Evolutionary conservation across 2,113 vertebrate genomes (phyloP), one percentile per base, ranked within the genome.

Genomic region (Phyllostomus discolor): DNA sequence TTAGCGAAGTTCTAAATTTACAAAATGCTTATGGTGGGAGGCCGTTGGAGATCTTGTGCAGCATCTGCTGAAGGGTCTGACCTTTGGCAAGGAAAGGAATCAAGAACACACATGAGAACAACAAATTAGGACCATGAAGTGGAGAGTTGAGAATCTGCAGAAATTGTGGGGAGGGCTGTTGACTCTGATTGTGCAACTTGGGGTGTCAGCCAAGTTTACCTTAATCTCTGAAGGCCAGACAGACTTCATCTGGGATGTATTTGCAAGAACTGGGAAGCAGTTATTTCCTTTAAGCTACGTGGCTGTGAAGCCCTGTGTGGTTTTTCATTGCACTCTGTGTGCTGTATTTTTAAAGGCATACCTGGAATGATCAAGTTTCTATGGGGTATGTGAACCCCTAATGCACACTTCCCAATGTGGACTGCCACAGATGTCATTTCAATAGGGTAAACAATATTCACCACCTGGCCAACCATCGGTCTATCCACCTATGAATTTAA

Each of bases 231-330:
- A 84, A 91, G 84, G 62, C 90, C 62, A 69, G 38, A 80, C n/a
- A 90, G n/a, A 3, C 62, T 90, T 96, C 94, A 91, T 96, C 94
- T 97, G 95, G 93, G 86, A 96, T 95, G 14, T 24, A 86, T 97
- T 94, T 97, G 80, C 72, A 85, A 92, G 67, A 62, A 76, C 64
- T 54, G 54, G 46, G 85, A 62, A 79, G 92, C 83, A 79, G 52
- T 17, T 93, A 92, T 96, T 90, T 64, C 43, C 89, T 84, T 83
- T 94, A 76, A 94, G 72, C 76, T 94, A 62, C 10, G 1, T 82
- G 52, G 76, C 81, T 79, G 31, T 14, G 93, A 92, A 67, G 81
- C n/a, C 20, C 76, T 4, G 38, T 31, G n/a, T 85, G 57, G 16
- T 52, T 93, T 93, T 96, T 76, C 66, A 78, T 17, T n/a, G 76